These are phyloP conservation scores for Sphenodon punctatus DNA, from an alignment of 2,797 vertebrate genomes.

Conservation along the genomic window DNA sequence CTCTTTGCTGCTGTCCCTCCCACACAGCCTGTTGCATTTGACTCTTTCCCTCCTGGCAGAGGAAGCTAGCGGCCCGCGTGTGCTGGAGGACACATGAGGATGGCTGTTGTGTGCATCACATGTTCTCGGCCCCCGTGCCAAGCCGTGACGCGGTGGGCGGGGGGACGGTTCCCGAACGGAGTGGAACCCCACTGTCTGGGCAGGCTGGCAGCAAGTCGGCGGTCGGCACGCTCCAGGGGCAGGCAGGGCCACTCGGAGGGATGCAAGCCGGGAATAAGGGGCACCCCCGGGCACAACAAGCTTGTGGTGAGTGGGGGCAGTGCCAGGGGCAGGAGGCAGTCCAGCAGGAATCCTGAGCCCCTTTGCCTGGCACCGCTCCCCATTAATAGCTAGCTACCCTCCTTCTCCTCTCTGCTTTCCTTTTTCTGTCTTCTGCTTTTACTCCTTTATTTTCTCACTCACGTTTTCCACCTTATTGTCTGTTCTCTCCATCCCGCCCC, in stretches of 20 bases:
- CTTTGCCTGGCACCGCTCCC: background rate
- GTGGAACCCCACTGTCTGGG: background rate
- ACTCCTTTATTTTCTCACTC: background rate
- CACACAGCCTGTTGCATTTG: background rate
- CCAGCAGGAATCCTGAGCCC: background rate
- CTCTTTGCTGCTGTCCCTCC: background rate
- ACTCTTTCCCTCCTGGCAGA: background rate
- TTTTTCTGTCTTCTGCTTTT: background rate
- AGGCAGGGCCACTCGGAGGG: background rate
- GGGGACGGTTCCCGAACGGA: background rate
- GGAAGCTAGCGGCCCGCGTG: background rate
- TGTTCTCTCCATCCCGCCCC: background rate
- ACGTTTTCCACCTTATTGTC: background rate
- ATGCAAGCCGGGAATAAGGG: background rate
- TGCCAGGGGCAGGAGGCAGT: background rate
- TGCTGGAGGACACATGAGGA: background rate
- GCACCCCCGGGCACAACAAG: background rate
- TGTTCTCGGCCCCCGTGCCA: constrained; percentile 1
- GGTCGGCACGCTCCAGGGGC: background rate
- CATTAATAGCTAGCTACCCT: too few species aligned
- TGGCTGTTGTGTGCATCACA: constrained; percentile 9
- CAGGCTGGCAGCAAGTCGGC: background rate
- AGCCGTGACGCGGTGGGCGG: constrained; percentile 15
- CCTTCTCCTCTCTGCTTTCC: background rate
- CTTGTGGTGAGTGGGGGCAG: background rate